Percentiles rank a stretch among this genome's conserved stretches.
Evolutionary conservation across 64 coral and sea anemone species (phyloP).

Genomic region (Porites lutea): DNA sequence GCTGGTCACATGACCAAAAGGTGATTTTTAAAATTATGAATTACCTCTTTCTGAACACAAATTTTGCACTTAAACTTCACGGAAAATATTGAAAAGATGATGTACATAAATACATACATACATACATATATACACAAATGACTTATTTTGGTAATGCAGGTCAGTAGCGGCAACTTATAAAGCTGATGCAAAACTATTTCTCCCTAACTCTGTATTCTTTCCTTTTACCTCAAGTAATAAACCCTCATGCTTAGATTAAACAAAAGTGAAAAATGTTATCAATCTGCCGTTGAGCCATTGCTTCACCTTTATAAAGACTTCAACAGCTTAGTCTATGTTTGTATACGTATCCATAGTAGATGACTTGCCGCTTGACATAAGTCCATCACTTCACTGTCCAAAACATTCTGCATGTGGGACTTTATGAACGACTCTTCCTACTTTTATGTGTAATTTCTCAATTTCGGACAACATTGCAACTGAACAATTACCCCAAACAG

Average conservation of each 20-base stretch:
- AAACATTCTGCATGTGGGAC: neutral
- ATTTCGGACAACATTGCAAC: conserved; percentile 5
- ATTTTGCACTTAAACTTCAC: too few relatives aligned
- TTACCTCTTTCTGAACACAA: too few relatives aligned
- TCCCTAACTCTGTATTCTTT: conserved; percentile 5
- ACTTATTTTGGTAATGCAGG: too few relatives aligned
- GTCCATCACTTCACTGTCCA: neutral
- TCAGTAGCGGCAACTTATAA: too few relatives aligned
- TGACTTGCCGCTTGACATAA: neutral
- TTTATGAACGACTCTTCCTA: conserved; percentile 2
- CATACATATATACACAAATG: too few relatives aligned
- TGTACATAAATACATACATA: too few relatives aligned
- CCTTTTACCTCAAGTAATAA: neutral
- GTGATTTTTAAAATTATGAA: too few relatives aligned
- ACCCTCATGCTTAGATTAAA: neutral
- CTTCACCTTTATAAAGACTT: neutral
- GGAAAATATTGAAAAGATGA: too few relatives aligned
- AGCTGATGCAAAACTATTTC: neutral
- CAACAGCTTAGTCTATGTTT: conserved; percentile 18
- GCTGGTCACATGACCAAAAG: too few relatives aligned
- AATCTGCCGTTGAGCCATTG: neutral
- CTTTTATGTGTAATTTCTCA: conserved; percentile 23
- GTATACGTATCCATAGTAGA: neutral
- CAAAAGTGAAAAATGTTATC: neutral
- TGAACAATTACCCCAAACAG: neutral